Conservation (phyloP, 2,797 vertebrate species). For the Gambusia yucatana region DNA sequence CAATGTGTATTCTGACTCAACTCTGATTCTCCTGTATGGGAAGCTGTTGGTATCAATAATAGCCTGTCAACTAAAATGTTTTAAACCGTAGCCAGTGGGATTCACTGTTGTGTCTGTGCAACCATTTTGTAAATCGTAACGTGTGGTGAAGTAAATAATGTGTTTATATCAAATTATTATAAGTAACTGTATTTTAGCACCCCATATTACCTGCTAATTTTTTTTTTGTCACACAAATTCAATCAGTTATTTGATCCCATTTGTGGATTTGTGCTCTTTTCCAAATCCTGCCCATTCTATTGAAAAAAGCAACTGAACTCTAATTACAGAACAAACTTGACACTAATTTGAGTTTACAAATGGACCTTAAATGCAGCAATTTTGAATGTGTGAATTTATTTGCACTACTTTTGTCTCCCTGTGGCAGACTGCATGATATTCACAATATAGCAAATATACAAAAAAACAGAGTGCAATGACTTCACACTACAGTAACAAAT, state of each 20-base stretch:
- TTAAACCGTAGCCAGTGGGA: no score
- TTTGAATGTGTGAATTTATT: constrained; percentile 46
- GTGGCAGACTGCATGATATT: constrained; percentile 37
- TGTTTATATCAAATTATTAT: not conserved
- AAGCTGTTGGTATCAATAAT: no score
- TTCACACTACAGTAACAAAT: constrained; percentile 12
- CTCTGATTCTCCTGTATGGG: no score
- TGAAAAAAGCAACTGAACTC: not conserved
- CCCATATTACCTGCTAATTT: not conserved
- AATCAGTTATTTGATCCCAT: not conserved
- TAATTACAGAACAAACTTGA: not conserved
- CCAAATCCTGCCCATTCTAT: not conserved
- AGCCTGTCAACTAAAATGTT: no score
- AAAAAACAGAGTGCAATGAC: constrained; percentile 53
- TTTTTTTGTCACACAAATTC: not conserved
- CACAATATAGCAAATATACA: constrained; percentile 41
- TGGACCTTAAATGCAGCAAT: not conserved
- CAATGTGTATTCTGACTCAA: no score
- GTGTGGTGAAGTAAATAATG: no score
- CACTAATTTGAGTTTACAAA: not conserved
- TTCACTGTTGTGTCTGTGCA: no score
- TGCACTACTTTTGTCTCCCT: constrained; percentile 27
- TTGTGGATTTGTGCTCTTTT: not conserved
- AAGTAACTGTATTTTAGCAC: not conserved
- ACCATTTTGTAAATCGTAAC: no score